Conservation (phyloP, 2,888 invertebrate species). For the Hypsopygia costalis region DNA sequence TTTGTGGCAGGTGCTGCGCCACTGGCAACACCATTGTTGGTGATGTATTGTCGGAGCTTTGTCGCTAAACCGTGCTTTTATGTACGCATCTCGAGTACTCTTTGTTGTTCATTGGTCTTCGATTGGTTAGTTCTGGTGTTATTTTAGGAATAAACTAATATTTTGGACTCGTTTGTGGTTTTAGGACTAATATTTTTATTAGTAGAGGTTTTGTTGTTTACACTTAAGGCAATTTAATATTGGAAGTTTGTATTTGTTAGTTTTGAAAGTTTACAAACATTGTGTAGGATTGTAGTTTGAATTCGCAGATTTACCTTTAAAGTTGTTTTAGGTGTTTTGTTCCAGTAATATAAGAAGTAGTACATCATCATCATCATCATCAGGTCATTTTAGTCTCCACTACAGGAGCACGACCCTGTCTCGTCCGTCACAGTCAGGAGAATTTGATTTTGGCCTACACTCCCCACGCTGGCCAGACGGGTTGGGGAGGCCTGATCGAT, state of each 20-base stretch:
- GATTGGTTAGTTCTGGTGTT: slow-evolving; percentile 13
- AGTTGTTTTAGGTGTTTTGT: too few relatives aligned
- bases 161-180: slow-evolving; percentile 14
- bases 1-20: slow-evolving; percentile 53
- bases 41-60: slow-evolving; percentile 6
- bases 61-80: slow-evolving; percentile 9
- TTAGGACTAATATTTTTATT: too few relatives aligned
- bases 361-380: too few relatives aligned
- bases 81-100: neutral
- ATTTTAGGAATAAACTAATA: slow-evolving; percentile 13
- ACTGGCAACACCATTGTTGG: slow-evolving; percentile 28
- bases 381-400: too few relatives aligned
- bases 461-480: too few relatives aligned
- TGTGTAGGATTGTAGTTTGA: neutral
- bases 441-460: too few relatives aligned
- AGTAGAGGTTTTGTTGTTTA: too few relatives aligned
- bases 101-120: slow-evolving; percentile 12
- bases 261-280: neutral
- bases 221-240: slow-evolving; percentile 1
- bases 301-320: too few relatives aligned
- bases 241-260: neutral
- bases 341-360: too few relatives aligned
- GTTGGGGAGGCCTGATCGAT: too few relatives aligned
- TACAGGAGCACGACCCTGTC: too few relatives aligned
- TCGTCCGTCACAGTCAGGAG: too few relatives aligned